Evolutionary conservation across 2,888 invertebrate genomes (phyloP).

Genomic region (Xanthia icteritia): DNA sequence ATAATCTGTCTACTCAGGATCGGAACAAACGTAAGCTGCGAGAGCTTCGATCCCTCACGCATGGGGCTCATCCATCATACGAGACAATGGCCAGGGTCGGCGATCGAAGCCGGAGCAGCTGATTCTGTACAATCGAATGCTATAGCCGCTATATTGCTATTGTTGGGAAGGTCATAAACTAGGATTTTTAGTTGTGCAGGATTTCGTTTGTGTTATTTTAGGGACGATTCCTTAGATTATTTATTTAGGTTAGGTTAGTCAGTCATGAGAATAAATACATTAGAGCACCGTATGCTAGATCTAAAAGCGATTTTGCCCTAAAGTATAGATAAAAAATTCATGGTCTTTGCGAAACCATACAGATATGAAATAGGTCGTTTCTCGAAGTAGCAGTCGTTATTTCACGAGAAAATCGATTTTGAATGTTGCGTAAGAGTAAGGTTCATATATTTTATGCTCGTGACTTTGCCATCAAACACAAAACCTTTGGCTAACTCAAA

Average conservation of each 20-base stretch:
- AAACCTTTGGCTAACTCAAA: not conserved
- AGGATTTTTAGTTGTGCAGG: constrained; percentile 43
- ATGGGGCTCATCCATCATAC: constrained; percentile 80
- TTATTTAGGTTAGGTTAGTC: not conserved
- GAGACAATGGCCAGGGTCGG: constrained; percentile 75
- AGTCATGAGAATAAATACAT: not conserved
- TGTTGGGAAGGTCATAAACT: constrained; percentile 62
- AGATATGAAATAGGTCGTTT: not conserved
- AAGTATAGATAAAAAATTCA: not conserved
- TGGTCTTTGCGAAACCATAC: not conserved
- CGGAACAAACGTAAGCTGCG: constrained; percentile 75
- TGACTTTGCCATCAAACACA: not conserved
- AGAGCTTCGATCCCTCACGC: constrained; percentile 77
- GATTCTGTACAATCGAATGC: constrained; percentile 66
- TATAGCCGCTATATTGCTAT: constrained; percentile 36
- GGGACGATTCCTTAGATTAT: not conserved
- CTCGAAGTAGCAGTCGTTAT: not conserved
- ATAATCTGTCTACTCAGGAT: constrained; percentile 62
- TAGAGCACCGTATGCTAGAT: not conserved
- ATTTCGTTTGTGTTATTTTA: constrained; percentile 19
- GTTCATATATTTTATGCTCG: not conserved
- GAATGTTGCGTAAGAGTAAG: not conserved
- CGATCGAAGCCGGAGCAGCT: constrained; percentile 74
- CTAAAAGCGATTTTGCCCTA: not conserved
- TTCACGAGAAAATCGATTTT: not conserved